These are phyloP conservation scores for Sinocyclocheilus maitianheensis DNA, from an alignment of 2,113 vertebrate species.

Conservation along the genomic window DNA sequence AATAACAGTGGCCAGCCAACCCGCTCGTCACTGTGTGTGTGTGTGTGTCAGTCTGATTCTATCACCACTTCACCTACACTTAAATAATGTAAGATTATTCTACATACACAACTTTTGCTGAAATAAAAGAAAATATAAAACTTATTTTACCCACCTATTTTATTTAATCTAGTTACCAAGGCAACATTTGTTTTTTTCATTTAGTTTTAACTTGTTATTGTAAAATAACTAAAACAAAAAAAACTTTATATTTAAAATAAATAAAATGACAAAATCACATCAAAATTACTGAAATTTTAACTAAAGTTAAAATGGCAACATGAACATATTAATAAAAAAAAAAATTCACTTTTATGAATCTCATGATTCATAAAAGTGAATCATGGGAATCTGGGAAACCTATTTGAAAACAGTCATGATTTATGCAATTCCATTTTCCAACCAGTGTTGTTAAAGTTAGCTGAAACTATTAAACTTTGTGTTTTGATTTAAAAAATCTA, in stretches of 20 bases:
- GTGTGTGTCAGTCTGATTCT: neutral
- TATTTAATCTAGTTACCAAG: no score
- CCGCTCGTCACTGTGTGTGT: constrained; percentile 4
- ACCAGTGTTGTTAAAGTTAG: neutral
- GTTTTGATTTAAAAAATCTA: neutral
- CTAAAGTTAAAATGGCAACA: no score
- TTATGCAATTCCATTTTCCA: neutral
- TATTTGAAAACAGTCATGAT: neutral
- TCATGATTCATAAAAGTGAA: neutral
- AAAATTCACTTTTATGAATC: no score
- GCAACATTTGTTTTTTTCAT: no score
- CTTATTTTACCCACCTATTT: no score
- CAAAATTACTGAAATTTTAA: no score
- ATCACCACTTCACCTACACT: neutral
- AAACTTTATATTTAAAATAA: no score
- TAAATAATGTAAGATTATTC: neutral
- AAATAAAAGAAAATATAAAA: no score
- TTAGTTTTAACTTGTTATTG: no score
- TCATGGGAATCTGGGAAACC: neutral
- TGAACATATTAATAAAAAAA: no score
- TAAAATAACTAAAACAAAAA: no score
- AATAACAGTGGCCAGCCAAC: constrained; percentile 58
- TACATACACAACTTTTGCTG: neutral
- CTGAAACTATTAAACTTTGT: neutral
- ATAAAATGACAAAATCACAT: no score